Evolutionary conservation across 2,113 vertebrate species (phyloP), one percentile per base, ranked within the genome.

Genomic region (Puntigrus tetrazona): DNA sequence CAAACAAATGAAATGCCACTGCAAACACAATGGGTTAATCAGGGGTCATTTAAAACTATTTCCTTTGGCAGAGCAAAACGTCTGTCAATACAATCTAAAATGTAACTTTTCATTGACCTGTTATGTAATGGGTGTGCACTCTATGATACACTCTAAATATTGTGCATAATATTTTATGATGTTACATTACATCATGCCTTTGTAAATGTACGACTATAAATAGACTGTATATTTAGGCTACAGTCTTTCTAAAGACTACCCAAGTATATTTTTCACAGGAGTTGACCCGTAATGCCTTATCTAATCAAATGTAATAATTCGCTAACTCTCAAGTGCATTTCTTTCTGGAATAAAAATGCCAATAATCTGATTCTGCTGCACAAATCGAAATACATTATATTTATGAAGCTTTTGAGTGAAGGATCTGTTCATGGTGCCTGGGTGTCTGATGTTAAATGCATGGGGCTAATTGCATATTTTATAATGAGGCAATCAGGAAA

Each of bases 381-480:
- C 18, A 55, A 70, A 59, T 78, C 27, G 70, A 84, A 59, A 77
- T 84, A 20, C 4, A 7, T 45, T 75, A 43, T 52, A 63, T 76
- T 84, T 67, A 78, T 78, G 43, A 84, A 38, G 63, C 31, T 57
- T 57, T 69, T 77, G 57, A 59, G 38, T 59, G 73, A 75, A 69
- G 59, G 57, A 79, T 79, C 31, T 45, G n/a, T 80, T 85, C 50
- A 27, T 80, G 72, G 36, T 45, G 50, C 76, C 65, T 45, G 41
- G 41, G 57, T 52, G 63, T 85, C 50, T 80, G 22, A 80, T 85
- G 65, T 85, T 85, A 85, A 79, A 85, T 36, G 77, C 52, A 61
- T 31, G 25, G 27, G 63, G 36, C 69, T 73, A 85, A 85, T 80
- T 80, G 20, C 36, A 61, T 80, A 22, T 85, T 73, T 81, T 20